Evolutionary conservation across 2,888 invertebrate genomes (phyloP).

Genomic region (Frankliniella fusca): DNA sequence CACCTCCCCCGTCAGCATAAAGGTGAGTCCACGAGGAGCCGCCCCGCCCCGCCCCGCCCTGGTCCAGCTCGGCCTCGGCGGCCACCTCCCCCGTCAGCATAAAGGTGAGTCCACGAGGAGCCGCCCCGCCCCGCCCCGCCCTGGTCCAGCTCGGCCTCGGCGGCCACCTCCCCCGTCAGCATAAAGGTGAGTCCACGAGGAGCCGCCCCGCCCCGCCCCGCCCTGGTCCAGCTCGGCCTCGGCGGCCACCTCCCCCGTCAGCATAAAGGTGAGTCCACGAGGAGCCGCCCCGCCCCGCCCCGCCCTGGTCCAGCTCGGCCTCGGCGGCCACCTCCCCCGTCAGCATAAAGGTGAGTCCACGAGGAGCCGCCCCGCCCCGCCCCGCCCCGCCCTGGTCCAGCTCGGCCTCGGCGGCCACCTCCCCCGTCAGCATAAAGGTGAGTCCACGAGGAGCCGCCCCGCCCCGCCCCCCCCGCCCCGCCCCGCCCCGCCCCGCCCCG

Average conservation of each 20-base stretch:
- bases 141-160: slow-evolving; percentile 34
- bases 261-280: slow-evolving; percentile 40
- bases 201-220: no score
- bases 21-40: no score
- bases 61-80: slow-evolving; percentile 33
- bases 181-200: no score
- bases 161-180: no score
- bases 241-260: slow-evolving; percentile 43
- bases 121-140: no score
- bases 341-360: slow-evolving; percentile 41
- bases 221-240: slow-evolving; percentile 34
- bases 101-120: no score
- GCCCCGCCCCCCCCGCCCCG: not conserved
- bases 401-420: slow-evolving; percentile 36
- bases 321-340: slow-evolving; percentile 42
- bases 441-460: not conserved
- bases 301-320: slow-evolving; percentile 36
- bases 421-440: slow-evolving; percentile 44
- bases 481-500: slow-evolving; percentile 27
- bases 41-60: no score
- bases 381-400: slow-evolving; percentile 35
- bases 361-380: slow-evolving; percentile 2
- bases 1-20: no score
- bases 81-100: no score
- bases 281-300: not conserved